phyloP scores from a whole-genome alignment of 2,113 vertebrate genomes.

The Trichomycterus rosablanca region DNA sequence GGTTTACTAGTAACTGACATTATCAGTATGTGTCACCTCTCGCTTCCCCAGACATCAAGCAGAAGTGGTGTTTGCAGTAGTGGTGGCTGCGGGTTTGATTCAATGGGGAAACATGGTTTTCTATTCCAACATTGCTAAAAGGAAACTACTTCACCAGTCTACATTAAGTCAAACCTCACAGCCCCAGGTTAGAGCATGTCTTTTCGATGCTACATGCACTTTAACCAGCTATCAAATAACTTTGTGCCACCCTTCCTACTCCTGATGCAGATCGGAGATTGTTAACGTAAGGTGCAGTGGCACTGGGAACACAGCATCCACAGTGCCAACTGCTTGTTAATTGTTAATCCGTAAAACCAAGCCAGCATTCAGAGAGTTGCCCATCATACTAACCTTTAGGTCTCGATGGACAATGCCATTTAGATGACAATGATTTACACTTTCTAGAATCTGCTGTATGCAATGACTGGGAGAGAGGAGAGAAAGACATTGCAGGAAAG shows the following conservation, averaged over 20 bases:
- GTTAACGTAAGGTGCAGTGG: constrained; percentile 14
- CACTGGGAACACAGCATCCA: constrained; percentile 30
- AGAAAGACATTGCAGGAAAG: constrained; percentile 52
- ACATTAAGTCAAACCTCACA: constrained; percentile 57
- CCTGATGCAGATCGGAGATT: constrained; percentile 2
- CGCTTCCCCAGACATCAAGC: constrained; percentile 50
- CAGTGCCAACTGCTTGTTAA: constrained; percentile 24
- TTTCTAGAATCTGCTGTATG: constrained; percentile 99
- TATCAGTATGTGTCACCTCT: no score
- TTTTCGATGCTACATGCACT: constrained; percentile 77
- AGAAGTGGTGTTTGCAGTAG: constrained; percentile 72
- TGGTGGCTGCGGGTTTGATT: constrained; percentile 60
- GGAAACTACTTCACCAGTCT: no score
- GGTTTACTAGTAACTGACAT: no score
- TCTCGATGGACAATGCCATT: constrained; percentile 97
- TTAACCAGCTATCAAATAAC: constrained; percentile 34
- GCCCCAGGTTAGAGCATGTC: constrained; percentile 68
- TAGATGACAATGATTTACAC: constrained; percentile 96
- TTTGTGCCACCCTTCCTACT: constrained; percentile 15
- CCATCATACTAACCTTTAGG: constrained; percentile 91
- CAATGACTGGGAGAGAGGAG: constrained; percentile 80
- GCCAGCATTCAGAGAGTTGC: constrained; percentile 12
- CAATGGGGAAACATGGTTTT: constrained; percentile 6
- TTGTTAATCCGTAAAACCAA: constrained; percentile 11
- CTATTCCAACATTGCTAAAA: neutral